A percentile compares a stretch with the other conserved stretches of the same genome.
phyloP scores from a whole-genome alignment of 2,113 vertebrate genomes.

The Ammospiza nelsoni region DNA sequence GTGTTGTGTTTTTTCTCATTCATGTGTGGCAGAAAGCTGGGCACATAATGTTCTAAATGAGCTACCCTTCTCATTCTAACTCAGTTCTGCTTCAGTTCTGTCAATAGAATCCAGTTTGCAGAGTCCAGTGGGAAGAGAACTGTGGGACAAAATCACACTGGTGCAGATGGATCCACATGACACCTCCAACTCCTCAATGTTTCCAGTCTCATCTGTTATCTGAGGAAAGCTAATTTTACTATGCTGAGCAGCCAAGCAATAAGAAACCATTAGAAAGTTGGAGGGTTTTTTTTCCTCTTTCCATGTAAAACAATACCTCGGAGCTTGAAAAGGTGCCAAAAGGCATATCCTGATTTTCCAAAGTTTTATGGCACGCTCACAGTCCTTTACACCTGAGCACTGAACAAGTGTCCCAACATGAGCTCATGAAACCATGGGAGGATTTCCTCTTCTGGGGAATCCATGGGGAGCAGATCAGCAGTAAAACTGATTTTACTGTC shows the following conservation, averaged over 20 bases:
- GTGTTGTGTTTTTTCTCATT: neutral
- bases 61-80: neutral
- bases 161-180: neutral
- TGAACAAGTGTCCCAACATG: neutral
- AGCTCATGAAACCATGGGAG: neutral
- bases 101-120: neutral
- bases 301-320: neutral
- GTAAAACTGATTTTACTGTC: neutral
- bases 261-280: neutral
- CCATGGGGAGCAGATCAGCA: neutral
- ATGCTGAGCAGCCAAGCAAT: neutral
- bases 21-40: neutral
- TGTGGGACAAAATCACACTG: neutral
- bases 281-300: neutral
- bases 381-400: neutral
- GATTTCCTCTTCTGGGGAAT: neutral
- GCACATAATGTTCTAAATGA: neutral
- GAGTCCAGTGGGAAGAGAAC: neutral
- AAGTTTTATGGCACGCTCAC: neutral
- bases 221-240: conserved; percentile 8
- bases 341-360: neutral
- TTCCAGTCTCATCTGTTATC: conserved; percentile 7
- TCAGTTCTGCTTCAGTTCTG: neutral
- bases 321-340: neutral
- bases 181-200: neutral